Conservation (phyloP, 2,888 invertebrate species). For the Melitaea athalia region DNA sequence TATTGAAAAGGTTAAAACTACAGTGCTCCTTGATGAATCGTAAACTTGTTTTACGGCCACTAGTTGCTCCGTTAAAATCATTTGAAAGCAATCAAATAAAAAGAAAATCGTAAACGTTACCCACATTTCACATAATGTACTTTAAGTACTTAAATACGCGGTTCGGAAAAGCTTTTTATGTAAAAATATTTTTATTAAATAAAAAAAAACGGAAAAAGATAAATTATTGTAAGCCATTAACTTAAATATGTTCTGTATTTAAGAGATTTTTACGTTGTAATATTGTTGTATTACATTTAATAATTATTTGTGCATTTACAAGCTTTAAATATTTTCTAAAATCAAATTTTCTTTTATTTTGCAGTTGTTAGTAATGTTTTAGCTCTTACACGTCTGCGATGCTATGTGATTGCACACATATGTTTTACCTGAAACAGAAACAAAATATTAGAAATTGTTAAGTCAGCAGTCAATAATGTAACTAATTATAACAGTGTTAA, state of each 20-base stretch:
- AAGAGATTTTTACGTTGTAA: neutral
- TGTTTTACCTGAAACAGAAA: slow-evolving; percentile 1
- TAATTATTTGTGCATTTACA: neutral
- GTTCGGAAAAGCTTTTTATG: slow-evolving; percentile 8
- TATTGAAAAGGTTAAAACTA: neutral
- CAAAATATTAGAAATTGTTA: neutral
- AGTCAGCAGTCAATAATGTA: no score
- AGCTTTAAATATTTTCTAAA: neutral
- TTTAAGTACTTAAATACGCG: neutral
- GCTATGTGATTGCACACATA: no score
- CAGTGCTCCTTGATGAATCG: neutral
- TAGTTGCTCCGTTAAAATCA: slow-evolving; percentile 10
- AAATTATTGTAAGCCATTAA: slow-evolving; percentile 6
- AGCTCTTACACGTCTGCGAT: neutral
- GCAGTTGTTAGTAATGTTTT: neutral
- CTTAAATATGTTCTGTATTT: neutral
- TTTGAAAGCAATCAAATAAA: slow-evolving; percentile 19
- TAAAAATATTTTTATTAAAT: slow-evolving; percentile 6
- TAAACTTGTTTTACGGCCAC: slow-evolving; percentile 18
- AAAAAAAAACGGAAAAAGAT: neutral
- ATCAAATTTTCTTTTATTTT: neutral
- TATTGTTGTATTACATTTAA: neutral
- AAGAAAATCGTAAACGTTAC: slow-evolving; percentile 19
- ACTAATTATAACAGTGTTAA: no score
- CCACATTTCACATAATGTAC: slow-evolving; percentile 14